Percentiles rank a stretch among this genome's conserved stretches.
phyloP scores from a whole-genome alignment of 2,888 invertebrate genomes.

The Drosophila leonis region DNA sequence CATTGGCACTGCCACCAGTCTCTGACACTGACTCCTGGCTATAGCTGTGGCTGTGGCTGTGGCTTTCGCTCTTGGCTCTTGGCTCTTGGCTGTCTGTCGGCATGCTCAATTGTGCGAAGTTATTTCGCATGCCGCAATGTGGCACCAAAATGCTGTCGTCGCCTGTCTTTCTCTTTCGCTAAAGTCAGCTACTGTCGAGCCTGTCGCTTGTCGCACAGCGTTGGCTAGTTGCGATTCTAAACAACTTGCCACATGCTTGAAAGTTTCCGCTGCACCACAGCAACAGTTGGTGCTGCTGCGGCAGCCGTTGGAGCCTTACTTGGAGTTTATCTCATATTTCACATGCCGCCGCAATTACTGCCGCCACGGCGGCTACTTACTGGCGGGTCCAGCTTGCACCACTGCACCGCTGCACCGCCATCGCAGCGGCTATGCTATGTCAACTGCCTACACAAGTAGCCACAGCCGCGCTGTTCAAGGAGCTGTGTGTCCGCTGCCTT shows the following conservation, averaged over 20 bases:
- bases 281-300: constrained; percentile 8
- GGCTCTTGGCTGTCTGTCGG: constrained; percentile 56
- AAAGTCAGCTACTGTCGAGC: constrained; percentile 19
- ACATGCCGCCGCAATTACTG: constrained; percentile 81
- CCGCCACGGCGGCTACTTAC: constrained; percentile 73
- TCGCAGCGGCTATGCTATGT: no score
- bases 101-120: constrained; percentile 81
- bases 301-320: constrained; percentile 64
- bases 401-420: constrained; percentile 23
- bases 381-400: constrained; percentile 28
- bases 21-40: not conserved
- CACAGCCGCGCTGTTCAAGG: constrained; percentile 18
- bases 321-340: constrained; percentile 82
- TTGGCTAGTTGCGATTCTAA: constrained; percentile 78
- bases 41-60: constrained; percentile 9
- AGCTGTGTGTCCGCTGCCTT: constrained; percentile 72
- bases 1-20: constrained; percentile 16
- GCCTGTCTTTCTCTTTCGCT: constrained; percentile 36
- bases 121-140: constrained; percentile 82
- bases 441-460: constrained; percentile 76
- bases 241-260: constrained; percentile 80
- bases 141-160: constrained; percentile 79
- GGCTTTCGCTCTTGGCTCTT: constrained; percentile 8
- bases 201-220: constrained; percentile 25
- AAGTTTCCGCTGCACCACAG: constrained; percentile 53